These are phyloP conservation scores for Sapayoa aenigma DNA, from an alignment of 2,113 vertebrate species.

Conservation along the genomic window DNA sequence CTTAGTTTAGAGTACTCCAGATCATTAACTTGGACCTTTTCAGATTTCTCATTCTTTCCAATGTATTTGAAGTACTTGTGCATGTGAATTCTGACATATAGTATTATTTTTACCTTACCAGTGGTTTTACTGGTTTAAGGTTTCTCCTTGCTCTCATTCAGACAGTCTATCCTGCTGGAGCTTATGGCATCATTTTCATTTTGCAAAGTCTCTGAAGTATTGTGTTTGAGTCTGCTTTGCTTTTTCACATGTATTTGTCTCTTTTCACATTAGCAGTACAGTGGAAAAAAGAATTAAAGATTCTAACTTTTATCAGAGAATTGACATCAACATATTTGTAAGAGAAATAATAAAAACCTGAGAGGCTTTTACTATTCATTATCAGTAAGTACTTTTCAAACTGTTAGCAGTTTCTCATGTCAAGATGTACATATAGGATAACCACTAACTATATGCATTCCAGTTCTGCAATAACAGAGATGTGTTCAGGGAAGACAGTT, in stretches of 20 bases:
- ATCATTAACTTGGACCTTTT: neutral
- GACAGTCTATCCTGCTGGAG: neutral
- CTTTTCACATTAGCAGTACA: neutral
- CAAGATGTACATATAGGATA: neutral
- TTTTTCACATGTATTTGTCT: neutral
- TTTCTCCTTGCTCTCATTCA: neutral
- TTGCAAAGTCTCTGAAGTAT: neutral
- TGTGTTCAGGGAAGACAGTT: neutral
- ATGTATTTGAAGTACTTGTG: neutral
- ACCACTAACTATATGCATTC: neutral
- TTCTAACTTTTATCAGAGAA: neutral
- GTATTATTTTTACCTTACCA: neutral
- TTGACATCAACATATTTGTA: neutral
- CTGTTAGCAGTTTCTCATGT: neutral
- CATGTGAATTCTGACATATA: neutral
- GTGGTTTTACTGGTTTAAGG: neutral
- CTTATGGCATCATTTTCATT: neutral
- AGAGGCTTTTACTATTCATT: neutral
- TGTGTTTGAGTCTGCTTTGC: neutral
- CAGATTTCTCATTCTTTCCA: neutral
- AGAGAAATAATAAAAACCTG: neutral
- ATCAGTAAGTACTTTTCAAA: neutral
- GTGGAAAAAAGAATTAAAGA: neutral
- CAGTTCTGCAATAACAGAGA: neutral
- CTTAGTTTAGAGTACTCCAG: neutral